These are phyloP conservation scores for Parasteatoda tepidariorum DNA, from an alignment of 1,140 invertebrate genomes.

Conservation along the genomic window DNA sequence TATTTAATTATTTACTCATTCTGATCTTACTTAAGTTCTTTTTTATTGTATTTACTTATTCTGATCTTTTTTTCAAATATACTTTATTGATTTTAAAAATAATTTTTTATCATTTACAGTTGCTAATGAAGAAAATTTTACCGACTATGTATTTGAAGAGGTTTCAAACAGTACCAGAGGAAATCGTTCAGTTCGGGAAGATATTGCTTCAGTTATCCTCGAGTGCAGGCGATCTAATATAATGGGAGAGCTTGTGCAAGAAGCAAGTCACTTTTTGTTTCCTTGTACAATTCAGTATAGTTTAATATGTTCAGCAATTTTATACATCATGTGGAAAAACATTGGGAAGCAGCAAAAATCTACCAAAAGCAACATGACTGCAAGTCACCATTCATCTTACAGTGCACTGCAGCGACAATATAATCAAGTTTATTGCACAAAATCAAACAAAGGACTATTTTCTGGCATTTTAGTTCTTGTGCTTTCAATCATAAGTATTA, in stretches of 20 bases:
- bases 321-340: constrained; percentile 96
- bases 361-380: background rate
- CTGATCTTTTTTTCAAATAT: background rate
- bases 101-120: constrained; percentile 5
- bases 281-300: constrained; percentile 98
- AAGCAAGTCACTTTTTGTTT: constrained; percentile 88
- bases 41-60: background rate
- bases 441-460: constrained; percentile 91
- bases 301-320: constrained; percentile 92
- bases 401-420: constrained; percentile 1
- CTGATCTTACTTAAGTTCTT: background rate
- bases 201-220: constrained; percentile 79
- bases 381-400: background rate
- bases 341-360: constrained; percentile 69
- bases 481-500: constrained; percentile 92
- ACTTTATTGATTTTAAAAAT: background rate
- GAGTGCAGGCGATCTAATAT: constrained; percentile 89
- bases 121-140: constrained; percentile 8
- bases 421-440: constrained; percentile 79
- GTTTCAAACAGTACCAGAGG: background rate
- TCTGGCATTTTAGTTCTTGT: constrained; percentile 91
- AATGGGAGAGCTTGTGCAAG: constrained; percentile 89
- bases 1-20: background rate
- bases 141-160: background rate
- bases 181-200: background rate